A percentile compares a stretch with the other conserved stretches of the same genome.
Evolutionary conservation across 2,888 invertebrate genomes (phyloP).

Genomic region (Acanthosoma haemorrhoidale): DNA sequence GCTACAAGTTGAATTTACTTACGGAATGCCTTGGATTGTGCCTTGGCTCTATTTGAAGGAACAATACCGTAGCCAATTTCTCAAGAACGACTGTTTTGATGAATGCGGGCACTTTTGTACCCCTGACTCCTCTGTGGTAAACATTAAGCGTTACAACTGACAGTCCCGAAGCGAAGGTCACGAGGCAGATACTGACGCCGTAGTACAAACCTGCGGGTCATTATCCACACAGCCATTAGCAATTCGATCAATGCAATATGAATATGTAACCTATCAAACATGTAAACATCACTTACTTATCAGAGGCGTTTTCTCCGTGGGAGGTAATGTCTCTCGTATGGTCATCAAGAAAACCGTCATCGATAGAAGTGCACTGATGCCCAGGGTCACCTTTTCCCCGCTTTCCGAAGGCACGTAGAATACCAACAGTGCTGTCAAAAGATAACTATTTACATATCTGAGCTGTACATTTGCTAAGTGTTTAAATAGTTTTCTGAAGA

Average conservation of each 20-base stretch:
- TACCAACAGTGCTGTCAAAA: constrained; percentile 64
- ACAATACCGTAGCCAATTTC: constrained; percentile 65
- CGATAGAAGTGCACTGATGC: constrained; percentile 78
- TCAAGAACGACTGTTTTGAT: constrained; percentile 67
- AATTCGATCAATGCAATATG: not conserved
- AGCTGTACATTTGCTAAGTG: too few species aligned
- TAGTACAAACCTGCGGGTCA: constrained; percentile 63
- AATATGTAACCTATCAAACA: not conserved
- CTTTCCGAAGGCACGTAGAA: constrained; percentile 85
- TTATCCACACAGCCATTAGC: not conserved
- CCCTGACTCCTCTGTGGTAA: constrained; percentile 77
- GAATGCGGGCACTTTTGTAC: constrained; percentile 67
- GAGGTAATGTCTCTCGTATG: constrained; percentile 76
- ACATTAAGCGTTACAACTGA: constrained; percentile 80
- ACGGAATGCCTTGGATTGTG: constrained; percentile 44
- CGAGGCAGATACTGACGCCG: constrained; percentile 74
- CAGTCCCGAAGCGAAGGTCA: constrained; percentile 72
- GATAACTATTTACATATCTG: too few species aligned
- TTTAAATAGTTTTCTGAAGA: too few species aligned
- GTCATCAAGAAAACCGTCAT: constrained; percentile 88
- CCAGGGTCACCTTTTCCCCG: constrained; percentile 80
- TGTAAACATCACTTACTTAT: constrained; percentile 61
- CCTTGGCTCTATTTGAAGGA: constrained; percentile 61
- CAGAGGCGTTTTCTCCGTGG: constrained; percentile 79
- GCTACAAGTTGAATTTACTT: constrained; percentile 39